phyloP scores from a whole-genome alignment of 2,797 vertebrate genomes.

The Dendrocincla tyrannina region DNA sequence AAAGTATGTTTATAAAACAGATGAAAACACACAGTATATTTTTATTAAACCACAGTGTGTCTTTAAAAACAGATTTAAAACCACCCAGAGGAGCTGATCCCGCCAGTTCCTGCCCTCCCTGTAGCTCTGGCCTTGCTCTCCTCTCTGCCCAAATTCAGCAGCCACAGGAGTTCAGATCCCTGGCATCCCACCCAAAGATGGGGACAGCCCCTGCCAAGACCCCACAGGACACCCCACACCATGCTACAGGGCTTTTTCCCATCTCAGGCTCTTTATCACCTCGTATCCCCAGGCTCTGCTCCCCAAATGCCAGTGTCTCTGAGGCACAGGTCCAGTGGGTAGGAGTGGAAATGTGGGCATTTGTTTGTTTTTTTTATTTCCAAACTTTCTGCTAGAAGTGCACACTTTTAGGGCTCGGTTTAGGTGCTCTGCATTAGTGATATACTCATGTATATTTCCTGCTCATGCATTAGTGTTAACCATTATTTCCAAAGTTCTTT shows the following conservation, averaged over 20 bases:
- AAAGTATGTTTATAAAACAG: background rate
- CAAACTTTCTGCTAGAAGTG: background rate
- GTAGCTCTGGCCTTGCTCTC: background rate
- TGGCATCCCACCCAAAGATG: background rate
- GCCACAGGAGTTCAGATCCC: background rate
- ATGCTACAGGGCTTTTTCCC: fast-evolving
- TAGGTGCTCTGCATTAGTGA: background rate
- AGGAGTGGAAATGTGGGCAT: background rate
- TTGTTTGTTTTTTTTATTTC: background rate
- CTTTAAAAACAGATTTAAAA: background rate
- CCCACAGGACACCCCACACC: fast-evolving
- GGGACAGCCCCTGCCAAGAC: fast-evolving
- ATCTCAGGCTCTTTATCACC: background rate
- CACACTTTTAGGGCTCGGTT: background rate
- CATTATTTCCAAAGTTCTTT: background rate
- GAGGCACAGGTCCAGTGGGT: no score
- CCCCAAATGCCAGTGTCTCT: fast-evolving
- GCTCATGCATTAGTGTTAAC: background rate
- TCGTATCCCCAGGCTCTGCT: background rate
- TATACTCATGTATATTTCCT: background rate
- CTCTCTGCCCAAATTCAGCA: background rate
- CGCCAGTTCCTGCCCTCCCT: background rate
- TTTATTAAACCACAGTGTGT: background rate
- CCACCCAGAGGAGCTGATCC: background rate
- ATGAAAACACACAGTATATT: background rate